phyloP scores from a whole-genome alignment of 2,113 vertebrate genomes.

The Gavia stellata region DNA sequence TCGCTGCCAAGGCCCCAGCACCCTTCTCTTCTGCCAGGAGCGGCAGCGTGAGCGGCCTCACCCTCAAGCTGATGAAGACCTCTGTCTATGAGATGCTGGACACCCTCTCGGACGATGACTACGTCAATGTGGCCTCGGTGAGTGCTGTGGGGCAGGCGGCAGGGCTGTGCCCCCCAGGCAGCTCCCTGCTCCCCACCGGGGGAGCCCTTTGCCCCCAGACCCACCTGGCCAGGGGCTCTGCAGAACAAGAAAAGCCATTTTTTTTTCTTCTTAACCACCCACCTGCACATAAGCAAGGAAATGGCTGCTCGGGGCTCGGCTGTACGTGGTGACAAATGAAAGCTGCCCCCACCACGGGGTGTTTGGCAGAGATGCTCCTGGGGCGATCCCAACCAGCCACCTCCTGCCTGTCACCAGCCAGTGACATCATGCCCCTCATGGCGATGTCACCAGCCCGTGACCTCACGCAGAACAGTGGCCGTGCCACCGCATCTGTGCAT shows the following conservation, averaged over 20 bases:
- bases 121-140: constrained; percentile 87
- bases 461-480: background rate
- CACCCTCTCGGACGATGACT: constrained; percentile 92
- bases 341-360: background rate
- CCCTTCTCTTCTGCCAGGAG: constrained; percentile 75
- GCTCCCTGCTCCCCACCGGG: background rate
- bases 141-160: background rate
- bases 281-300: background rate
- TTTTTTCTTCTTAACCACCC: background rate
- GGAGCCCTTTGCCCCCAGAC: background rate
- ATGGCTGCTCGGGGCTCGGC: fast-evolving
- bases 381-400: background rate
- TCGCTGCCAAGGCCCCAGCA: background rate
- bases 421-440: background rate
- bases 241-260: background rate
- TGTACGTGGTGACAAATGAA: fast-evolving
- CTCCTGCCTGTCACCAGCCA: background rate
- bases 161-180: background rate
- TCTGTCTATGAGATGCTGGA: constrained; percentile 92
- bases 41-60: constrained; percentile 94
- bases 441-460: background rate
- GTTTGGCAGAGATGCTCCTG: background rate
- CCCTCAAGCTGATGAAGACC: constrained; percentile 95
- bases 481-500: background rate
- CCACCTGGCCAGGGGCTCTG: background rate